phyloP scores from a whole-genome alignment of 2,888 invertebrate genomes.

The Oasisia sp. region DNA sequence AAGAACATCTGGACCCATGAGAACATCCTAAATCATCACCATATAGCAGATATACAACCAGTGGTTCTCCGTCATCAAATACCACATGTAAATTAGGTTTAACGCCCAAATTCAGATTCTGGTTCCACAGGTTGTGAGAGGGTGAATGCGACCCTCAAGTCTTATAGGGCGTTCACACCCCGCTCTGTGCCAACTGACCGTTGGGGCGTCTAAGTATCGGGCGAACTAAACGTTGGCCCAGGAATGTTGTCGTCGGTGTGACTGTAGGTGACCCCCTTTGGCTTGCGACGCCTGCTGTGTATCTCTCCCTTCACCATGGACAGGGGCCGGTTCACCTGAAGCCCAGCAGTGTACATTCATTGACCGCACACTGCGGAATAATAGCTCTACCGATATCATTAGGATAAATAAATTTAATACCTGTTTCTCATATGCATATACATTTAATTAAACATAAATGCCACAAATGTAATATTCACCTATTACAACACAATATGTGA shows the following conservation, averaged over 20 bases:
- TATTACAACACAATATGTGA: too few relatives aligned
- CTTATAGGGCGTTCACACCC: too few relatives aligned
- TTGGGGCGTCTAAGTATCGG: neutral
- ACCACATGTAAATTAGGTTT: neutral
- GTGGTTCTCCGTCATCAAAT: neutral
- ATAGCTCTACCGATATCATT: neutral
- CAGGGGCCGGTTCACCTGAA: constrained; percentile 35
- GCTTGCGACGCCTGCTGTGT: constrained; percentile 34
- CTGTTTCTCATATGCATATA: too few relatives aligned
- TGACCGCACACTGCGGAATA: neutral
- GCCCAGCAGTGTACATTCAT: neutral
- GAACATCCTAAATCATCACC: neutral
- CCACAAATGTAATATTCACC: too few relatives aligned
- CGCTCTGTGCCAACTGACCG: neutral
- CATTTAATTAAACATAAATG: too few relatives aligned
- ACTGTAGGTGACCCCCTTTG: neutral
- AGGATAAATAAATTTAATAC: too few relatives aligned
- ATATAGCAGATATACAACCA: neutral
- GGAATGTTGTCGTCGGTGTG: neutral
- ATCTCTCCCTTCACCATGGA: constrained; percentile 34
- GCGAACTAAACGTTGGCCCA: constrained; percentile 9
- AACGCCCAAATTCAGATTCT: neutral
- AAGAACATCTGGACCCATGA: constrained; percentile 6
- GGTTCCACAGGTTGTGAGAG: neutral
- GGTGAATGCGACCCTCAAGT: neutral